Conservation (phyloP, 2,113 vertebrate species). For the Rhea americana region DNA sequence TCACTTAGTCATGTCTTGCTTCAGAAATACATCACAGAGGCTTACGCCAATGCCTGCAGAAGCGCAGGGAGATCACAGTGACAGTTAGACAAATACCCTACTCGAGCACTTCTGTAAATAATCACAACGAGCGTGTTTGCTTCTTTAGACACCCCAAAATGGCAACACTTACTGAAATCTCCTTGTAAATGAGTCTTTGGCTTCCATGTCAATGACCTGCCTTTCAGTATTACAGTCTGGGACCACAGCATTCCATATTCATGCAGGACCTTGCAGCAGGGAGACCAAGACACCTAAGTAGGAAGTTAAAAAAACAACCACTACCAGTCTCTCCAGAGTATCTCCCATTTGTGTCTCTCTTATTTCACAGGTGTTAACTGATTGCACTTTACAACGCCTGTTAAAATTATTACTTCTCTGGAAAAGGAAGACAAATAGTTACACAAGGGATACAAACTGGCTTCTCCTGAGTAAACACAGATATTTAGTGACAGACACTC, state of each 20-base stretch:
- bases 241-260: neutral
- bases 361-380: neutral
- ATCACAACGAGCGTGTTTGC: neutral
- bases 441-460: neutral
- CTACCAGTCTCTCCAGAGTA: neutral
- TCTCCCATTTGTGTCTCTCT: neutral
- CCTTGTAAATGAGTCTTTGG: neutral
- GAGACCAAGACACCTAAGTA: neutral
- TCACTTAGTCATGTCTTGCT: neutral
- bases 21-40: neutral
- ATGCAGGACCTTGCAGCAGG: neutral
- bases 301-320: neutral
- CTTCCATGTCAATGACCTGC: neutral
- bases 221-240: neutral
- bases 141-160: neutral
- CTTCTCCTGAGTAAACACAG: neutral
- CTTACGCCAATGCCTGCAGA: neutral
- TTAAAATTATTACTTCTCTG: neutral
- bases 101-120: neutral
- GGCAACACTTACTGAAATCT: neutral
- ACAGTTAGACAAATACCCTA: neutral
- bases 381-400: fast-evolving
- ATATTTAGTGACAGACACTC: neutral
- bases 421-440: neutral
- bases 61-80: neutral